These are phyloP conservation scores for Xanthorhoe spadicearia DNA, from an alignment of 2,888 invertebrate species.

Conservation along the genomic window DNA sequence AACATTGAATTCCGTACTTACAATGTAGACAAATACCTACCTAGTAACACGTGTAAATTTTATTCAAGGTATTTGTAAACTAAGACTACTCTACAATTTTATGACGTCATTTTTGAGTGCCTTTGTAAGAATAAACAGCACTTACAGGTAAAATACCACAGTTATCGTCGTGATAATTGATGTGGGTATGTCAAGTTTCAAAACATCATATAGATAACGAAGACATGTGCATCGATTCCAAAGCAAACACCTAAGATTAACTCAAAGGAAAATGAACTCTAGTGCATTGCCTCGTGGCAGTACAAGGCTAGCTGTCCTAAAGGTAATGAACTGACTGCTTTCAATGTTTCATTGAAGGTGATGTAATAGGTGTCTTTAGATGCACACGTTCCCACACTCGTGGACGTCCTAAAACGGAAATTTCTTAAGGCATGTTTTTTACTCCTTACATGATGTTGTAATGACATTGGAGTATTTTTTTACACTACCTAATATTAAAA, in stretches of 20 bases:
- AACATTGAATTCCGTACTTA: no score
- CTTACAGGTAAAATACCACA: neutral
- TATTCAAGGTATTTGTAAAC: no score
- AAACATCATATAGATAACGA: neutral
- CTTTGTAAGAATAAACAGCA: neutral
- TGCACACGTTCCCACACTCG: no score
- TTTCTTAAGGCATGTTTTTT: no score
- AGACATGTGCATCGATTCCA: neutral
- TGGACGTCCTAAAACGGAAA: no score
- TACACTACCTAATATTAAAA: no score
- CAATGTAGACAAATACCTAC: no score
- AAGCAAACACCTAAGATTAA: neutral
- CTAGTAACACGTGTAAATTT: no score
- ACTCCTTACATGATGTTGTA: no score
- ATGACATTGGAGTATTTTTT: no score
- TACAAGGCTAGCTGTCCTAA: constrained; percentile 9
- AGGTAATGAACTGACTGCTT: constrained; percentile 1
- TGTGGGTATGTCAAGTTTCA: neutral
- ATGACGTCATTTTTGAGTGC: no score
- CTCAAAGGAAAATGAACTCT: neutral
- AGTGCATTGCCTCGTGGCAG: constrained; percentile 2
- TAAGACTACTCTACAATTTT: no score
- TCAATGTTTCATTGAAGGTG: constrained; percentile 1
- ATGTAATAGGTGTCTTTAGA: neutral
- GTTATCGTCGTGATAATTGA: neutral